Conservation (phyloP, 2,797 vertebrate genomes). For the Onychomys torridus region DNA sequence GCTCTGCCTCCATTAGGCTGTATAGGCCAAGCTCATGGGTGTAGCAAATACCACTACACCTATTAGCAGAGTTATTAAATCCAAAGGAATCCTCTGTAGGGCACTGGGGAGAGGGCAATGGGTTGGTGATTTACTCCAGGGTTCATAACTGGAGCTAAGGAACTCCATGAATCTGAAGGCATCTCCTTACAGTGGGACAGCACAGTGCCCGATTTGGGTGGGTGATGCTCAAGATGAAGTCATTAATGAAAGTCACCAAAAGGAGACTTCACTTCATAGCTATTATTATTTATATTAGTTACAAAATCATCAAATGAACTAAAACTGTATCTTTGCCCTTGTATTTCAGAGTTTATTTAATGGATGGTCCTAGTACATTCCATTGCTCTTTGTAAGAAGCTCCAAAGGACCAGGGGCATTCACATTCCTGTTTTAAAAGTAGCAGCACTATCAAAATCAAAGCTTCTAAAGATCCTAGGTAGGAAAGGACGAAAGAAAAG, state of each 20-base stretch:
- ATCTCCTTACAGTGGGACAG: not conserved
- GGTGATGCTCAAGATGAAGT: not conserved
- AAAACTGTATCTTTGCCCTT: not conserved
- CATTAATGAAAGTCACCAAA: too few species aligned
- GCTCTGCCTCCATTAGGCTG: too few species aligned
- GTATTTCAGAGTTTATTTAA: not conserved
- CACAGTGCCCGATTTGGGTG: not conserved
- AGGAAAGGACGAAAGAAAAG: not conserved
- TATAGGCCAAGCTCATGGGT: too few species aligned
- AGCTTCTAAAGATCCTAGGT: not conserved
- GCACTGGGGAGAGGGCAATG: not conserved
- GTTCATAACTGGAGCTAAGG: not conserved
- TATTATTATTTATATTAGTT: not conserved
- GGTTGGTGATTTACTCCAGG: not conserved
- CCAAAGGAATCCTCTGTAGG: not conserved
- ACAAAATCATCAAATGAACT: not conserved
- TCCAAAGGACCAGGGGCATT: not conserved
- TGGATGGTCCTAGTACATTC: not conserved
- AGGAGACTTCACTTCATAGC: fast-evolving
- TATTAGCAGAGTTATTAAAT: not conserved
- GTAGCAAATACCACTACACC: too few species aligned
- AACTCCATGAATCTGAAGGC: not conserved
- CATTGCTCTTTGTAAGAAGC: not conserved
- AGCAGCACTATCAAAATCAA: too few species aligned
- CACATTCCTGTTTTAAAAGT: not conserved